Evolutionary conservation across 2,113 vertebrate species (phyloP).

Genomic region (Pelvicachromis taeniatus): DNA sequence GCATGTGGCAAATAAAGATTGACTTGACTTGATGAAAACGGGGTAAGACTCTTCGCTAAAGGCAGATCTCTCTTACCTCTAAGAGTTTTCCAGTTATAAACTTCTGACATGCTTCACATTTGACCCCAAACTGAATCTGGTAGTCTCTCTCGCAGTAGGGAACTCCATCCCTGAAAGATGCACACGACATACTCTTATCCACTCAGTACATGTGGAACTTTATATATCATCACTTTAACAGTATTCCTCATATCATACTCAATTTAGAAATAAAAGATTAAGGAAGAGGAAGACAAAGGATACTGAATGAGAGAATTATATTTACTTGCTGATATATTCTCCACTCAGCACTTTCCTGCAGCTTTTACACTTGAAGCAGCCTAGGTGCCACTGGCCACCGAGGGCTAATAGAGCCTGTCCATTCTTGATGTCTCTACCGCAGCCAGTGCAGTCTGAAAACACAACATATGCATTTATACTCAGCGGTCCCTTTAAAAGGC

Average conservation of each 20-base stretch:
- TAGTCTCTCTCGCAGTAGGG: conserved; percentile 97
- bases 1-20: no score
- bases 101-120: conserved; percentile 89
- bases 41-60: neutral
- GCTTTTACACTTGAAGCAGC: conserved; percentile 93
- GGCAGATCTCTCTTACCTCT: conserved; percentile 76
- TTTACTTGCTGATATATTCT: conserved; percentile 99
- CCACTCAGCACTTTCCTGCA: conserved; percentile 88
- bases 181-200: neutral
- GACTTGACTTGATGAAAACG: neutral
- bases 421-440: conserved; percentile 93
- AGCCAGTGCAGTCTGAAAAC: conserved; percentile 86
- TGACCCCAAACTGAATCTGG: conserved; percentile 90
- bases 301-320: neutral
- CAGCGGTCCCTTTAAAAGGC: neutral
- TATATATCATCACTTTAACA: neutral
- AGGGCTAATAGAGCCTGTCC: conserved; percentile 91
- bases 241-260: neutral
- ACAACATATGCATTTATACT: neutral
- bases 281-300: neutral
- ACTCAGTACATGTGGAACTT: neutral
- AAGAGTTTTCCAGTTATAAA: conserved; percentile 96
- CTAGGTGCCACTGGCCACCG: conserved; percentile 92
- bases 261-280: neutral
- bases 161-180: conserved; percentile 80